Base-by-base conservation (phyloP, 2,888 invertebrate species). In the Lymantria dispar region DNA sequence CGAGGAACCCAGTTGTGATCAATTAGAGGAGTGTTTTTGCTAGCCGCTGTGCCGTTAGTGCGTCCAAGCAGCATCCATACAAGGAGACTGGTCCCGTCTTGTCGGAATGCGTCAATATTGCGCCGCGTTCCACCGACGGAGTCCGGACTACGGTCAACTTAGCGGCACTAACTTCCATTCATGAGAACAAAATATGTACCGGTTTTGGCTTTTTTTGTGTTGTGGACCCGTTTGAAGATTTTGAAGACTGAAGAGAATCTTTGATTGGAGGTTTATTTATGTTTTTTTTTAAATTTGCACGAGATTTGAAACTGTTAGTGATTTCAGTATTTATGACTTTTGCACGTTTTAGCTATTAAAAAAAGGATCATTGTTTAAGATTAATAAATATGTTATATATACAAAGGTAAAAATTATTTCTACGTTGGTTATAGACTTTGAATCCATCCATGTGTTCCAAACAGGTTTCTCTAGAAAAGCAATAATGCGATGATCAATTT, bases 91-190 rank as follows among this genome's bases (percentile, higher is more conserved):
- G 81, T 76, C 78, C 73, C 59, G 78, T 58, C 62, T 67, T 64
- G 70, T 49, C 52, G 82, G 87, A 83, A 87, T 85, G 86, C 78
- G 70, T 78, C 85, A 78, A 79, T 83, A 84, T 79, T 75, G 83
- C 71, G 70, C 72, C 55, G 67, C 58, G 54, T 60, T 57, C 64
- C 56, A 45, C 52, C 52, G 46, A 43, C 43, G 45, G 42, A 38
- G 29, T 40, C 13, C 53, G 22, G 29, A 39, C 47, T 33, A 41
- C 70, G 67, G 64, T 61, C 60, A 61, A 58, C 52, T 54, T 62
- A 64, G 68, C 69, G 64, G 64, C 57, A 59, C 52, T 59, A 46
- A 42, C 50, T 58, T 13, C 56, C 70, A 64, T 69, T 69, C 70
- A 69, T 58, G 43, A 58, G 55, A 43, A 47, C 54, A 52, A 40